Conservation (phyloP, 2,888 invertebrate genomes). For the Agrochola circellaris region DNA sequence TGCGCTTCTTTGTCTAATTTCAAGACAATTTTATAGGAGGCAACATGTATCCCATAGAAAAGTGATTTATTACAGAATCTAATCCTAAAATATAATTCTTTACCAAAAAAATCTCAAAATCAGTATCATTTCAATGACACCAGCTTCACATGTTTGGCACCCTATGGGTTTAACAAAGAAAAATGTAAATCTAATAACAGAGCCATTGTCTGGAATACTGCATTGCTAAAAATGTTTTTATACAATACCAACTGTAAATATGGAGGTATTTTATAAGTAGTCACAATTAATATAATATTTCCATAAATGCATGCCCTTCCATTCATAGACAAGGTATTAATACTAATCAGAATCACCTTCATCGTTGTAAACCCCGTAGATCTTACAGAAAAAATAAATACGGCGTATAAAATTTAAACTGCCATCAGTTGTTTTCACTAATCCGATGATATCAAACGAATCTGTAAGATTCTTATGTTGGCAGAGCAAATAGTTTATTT, state of each 20-base stretch:
- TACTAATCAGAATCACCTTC: slow-evolving; percentile 4
- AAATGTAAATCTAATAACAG: not conserved
- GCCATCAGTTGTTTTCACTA: slow-evolving; percentile 1
- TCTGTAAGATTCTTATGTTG: slow-evolving; percentile 31
- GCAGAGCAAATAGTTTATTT: slow-evolving; percentile 55
- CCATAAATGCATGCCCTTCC: not conserved
- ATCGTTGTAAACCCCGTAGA: not conserved
- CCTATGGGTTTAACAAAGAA: not conserved
- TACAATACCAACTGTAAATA: not conserved
- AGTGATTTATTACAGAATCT: not conserved
- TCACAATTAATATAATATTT: slow-evolving; percentile 3
- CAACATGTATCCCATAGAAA: slow-evolving; percentile 3
- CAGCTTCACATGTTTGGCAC: not conserved
- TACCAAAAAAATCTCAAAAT: not conserved
- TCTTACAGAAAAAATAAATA: slow-evolving; percentile 6
- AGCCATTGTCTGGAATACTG: not conserved
- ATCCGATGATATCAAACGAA: not conserved
- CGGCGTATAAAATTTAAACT: not conserved
- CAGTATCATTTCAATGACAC: not conserved
- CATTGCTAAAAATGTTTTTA: not conserved
- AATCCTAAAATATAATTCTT: not conserved
- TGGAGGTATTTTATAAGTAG: not conserved
- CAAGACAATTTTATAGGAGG: slow-evolving; percentile 57
- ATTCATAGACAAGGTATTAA: slow-evolving; percentile 7
- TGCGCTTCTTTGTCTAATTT: slow-evolving; percentile 82